phyloP scores from a whole-genome alignment of 2,888 invertebrate species.

The Bellardia bayeri region DNA sequence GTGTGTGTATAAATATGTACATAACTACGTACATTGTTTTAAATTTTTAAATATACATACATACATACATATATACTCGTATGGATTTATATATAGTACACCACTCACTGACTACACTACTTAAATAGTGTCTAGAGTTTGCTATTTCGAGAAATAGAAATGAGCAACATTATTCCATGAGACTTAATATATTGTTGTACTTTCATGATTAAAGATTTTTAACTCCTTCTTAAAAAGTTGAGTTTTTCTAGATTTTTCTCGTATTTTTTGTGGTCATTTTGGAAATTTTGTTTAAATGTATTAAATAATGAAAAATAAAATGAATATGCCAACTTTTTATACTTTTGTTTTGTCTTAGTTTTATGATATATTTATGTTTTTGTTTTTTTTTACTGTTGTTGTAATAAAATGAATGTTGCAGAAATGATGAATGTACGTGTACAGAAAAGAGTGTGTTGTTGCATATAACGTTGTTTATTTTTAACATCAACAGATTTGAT shows the following conservation, averaged over 20 bases:
- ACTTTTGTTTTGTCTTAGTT: constrained; percentile 31
- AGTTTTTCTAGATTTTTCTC: neutral
- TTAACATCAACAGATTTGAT: constrained; percentile 58
- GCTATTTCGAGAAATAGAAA: neutral
- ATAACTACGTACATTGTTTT: too few species aligned
- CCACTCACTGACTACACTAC: neutral
- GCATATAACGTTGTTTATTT: constrained; percentile 67
- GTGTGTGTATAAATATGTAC: too few species aligned
- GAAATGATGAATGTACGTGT: constrained; percentile 61
- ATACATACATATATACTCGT: too few species aligned
- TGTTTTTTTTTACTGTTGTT: constrained; percentile 5
- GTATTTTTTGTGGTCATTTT: constrained; percentile 6
- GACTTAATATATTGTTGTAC: constrained; percentile 4
- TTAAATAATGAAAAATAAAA: constrained; percentile 38
- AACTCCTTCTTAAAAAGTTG: constrained; percentile 50
- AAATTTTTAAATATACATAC: too few species aligned
- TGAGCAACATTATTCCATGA: constrained; percentile 4
- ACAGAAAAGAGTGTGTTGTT: constrained; percentile 7
- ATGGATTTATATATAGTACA: too few species aligned
- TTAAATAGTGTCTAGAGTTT: neutral
- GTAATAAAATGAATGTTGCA: constrained; percentile 64
- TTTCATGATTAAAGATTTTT: constrained; percentile 49
- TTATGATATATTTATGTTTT: constrained; percentile 45
- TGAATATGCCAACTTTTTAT: constrained; percentile 26
- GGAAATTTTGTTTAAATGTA: constrained; percentile 28